Evolutionary conservation across 1,140 invertebrate species (phyloP).

Genomic region (Eupristina koningsbergeri): DNA sequence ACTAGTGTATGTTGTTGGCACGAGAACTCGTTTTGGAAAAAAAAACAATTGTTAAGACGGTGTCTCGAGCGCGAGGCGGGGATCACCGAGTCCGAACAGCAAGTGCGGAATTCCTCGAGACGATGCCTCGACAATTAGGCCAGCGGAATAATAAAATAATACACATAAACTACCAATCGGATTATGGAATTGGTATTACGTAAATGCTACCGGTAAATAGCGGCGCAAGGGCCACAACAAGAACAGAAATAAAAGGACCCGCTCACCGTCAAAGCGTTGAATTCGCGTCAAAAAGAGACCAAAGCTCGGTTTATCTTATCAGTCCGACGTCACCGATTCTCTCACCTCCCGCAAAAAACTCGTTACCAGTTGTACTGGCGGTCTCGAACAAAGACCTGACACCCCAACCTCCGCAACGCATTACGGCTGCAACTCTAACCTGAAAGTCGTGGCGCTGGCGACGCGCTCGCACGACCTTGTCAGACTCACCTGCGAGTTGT

Average conservation of each 20-base stretch:
- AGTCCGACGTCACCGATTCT: not conserved
- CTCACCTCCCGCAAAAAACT: slow-evolving; percentile 3
- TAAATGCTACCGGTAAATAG: not conserved
- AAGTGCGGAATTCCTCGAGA: too few relatives aligned
- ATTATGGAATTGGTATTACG: not conserved
- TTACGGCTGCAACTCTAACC: slow-evolving; percentile 8
- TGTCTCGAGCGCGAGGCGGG: too few relatives aligned
- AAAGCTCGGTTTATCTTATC: slow-evolving; percentile 27
- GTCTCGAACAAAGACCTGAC: slow-evolving; percentile 21
- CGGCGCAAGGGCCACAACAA: too few relatives aligned
- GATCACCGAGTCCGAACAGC: too few relatives aligned
- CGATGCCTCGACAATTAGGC: too few relatives aligned
- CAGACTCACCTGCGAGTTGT: slow-evolving; percentile 31
- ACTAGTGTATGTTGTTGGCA: too few relatives aligned
- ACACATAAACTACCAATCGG: too few relatives aligned
- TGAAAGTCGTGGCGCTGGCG: not conserved
- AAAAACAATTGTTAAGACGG: too few relatives aligned
- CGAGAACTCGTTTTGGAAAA: too few relatives aligned
- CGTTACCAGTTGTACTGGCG: slow-evolving; percentile 27
- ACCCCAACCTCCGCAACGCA: not conserved
- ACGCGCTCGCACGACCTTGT: not conserved
- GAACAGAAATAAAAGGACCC: too few relatives aligned
- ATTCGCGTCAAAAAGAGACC: too few relatives aligned
- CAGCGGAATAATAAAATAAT: too few relatives aligned
- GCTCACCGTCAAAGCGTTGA: not conserved